These are phyloP conservation scores for Mus pahari DNA, from an alignment of 2,113 vertebrate genomes.

Conservation along the genomic window DNA sequence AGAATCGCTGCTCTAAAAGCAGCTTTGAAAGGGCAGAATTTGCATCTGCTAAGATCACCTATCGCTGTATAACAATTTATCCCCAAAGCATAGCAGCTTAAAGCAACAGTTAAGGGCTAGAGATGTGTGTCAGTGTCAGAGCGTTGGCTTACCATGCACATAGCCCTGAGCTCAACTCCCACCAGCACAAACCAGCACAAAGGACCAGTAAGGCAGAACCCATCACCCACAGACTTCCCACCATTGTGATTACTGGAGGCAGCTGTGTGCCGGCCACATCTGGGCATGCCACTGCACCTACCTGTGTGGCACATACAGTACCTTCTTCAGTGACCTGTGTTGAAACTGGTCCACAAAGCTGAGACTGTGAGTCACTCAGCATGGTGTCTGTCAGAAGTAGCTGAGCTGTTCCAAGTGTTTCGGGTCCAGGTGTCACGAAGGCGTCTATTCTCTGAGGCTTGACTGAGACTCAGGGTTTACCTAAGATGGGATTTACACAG, in stretches of 20 bases:
- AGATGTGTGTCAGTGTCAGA: not conserved
- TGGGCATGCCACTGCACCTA: accelerated
- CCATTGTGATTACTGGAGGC: not conserved
- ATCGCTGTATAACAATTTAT: accelerated
- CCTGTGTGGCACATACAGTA: accelerated
- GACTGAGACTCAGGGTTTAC: not conserved
- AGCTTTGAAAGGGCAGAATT: not conserved
- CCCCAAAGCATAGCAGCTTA: not conserved
- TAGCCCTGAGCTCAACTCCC: not conserved
- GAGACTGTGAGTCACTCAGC: accelerated
- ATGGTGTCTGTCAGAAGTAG: not conserved
- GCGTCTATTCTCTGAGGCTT: not conserved
- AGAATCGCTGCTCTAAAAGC: not conserved
- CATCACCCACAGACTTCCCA: not conserved
- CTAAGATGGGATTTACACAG: not conserved
- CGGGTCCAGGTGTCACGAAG: not conserved
- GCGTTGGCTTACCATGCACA: not conserved
- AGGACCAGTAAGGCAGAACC: not conserved
- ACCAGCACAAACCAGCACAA: not conserved
- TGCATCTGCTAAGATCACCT: not conserved
- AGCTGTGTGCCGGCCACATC: not conserved
- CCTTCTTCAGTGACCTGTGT: not conserved
- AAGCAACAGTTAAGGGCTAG: not conserved
- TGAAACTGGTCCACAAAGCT: not conserved
- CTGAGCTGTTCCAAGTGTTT: not conserved